These are phyloP conservation scores for Limnephilus lunatus DNA, from an alignment of 2,888 invertebrate species.

Conservation along the genomic window DNA sequence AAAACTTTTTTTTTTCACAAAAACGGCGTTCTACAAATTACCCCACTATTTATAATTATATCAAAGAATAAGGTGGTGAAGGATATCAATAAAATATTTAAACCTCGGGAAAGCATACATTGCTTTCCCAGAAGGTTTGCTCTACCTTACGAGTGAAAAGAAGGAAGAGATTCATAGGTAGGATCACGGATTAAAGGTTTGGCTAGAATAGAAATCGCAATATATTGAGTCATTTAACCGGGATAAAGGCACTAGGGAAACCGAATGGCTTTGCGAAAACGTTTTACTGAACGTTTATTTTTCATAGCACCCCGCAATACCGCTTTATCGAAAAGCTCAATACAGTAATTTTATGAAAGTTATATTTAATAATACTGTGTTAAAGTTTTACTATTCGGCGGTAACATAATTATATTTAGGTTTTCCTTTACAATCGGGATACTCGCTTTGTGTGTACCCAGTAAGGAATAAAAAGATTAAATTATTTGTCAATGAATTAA, in stretches of 20 bases:
- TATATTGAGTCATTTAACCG: constrained; percentile 42
- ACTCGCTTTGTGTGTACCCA: not conserved
- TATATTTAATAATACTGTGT: not conserved
- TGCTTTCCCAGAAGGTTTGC: not conserved
- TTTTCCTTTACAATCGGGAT: not conserved
- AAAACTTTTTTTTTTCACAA: too few relatives aligned
- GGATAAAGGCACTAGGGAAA: constrained; percentile 29
- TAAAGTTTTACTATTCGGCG: not conserved
- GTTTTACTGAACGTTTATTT: constrained; percentile 3
- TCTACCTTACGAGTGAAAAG: not conserved
- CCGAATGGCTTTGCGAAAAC: constrained; percentile 34
- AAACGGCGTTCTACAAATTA: too few relatives aligned
- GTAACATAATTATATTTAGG: not conserved
- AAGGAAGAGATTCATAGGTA: not conserved
- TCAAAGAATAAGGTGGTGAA: not conserved
- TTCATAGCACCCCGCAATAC: not conserved
- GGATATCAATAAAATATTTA: not conserved
- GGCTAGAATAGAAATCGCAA: constrained; percentile 29
- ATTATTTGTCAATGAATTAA: not conserved
- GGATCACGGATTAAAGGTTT: constrained; percentile 25
- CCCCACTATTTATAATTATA: not conserved
- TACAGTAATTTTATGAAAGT: not conserved
- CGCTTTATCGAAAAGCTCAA: not conserved
- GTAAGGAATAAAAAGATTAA: not conserved
- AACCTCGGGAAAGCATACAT: not conserved